Base-by-base conservation (phyloP, 2,113 vertebrate genomes). In the Anas platyrhynchos region DNA sequence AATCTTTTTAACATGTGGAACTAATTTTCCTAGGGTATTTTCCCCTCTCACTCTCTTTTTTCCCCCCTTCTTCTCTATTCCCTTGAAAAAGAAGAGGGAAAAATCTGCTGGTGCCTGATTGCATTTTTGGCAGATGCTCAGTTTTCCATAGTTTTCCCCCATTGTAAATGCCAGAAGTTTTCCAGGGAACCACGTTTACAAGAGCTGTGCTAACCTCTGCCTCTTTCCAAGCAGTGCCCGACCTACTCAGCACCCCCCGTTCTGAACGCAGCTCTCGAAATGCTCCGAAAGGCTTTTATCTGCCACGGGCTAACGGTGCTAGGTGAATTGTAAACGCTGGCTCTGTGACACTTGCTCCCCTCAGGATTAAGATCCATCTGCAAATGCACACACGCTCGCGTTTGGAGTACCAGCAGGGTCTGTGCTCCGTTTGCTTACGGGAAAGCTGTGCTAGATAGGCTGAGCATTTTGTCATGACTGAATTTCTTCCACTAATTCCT, bases 1-100 rank as follows among this genome's bases (percentile, higher is more conserved):
- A 79, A 93, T 95, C 93, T 94, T 83, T 96, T 84, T 55, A 96
- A 91, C 98, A 98, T 98, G 91, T 98, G 98, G 97, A 98, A 97
- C 96, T 97, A 69, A 97, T 98, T 98, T 98, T 87, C 77, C 89
- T n/a, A 59, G 73, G 77, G 73, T 91, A 65, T 95, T 97, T 97
- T 79, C 86, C 77, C 54, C 44, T 87, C 84, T 92, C 3, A 8
- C 54, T 94, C 86, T 65, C 94, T 84, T 65, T 36, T 78, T 61
- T n/a, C 72, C 69, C 20, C 72, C 83, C 86, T 58, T 44, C 71
- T 87, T 89, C 72, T 83, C 76, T 69, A 68, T 31, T 63, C 76
- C 83, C 69, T 82, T 68, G 75, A 93, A 94, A 94, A 90, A 92
- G 86, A 95, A 55, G 86, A 89, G 26, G 82, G 91, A 77, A 82